phyloP scores from a whole-genome alignment of 2,113 vertebrate genomes.

The Oryzias celebensis region DNA sequence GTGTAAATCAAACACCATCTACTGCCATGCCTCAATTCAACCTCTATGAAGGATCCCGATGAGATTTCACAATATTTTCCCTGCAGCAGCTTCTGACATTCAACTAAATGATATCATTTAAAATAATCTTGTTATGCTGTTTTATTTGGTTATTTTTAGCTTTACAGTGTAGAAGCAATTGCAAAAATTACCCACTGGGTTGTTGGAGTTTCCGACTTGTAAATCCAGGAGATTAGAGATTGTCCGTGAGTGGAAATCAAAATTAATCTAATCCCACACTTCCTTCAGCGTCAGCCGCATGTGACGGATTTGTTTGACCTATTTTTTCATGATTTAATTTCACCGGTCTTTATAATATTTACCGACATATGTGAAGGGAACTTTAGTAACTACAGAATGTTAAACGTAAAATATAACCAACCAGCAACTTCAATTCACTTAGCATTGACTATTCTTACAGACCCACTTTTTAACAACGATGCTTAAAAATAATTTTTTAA shows the following conservation, averaged over 20 bases:
- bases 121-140: neutral
- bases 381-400: neutral
- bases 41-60: conserved; percentile 7
- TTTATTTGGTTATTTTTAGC: neutral
- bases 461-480: too few species aligned
- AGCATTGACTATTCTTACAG: neutral
- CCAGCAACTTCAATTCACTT: too few species aligned
- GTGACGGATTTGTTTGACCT: conserved; percentile 19
- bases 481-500: too few species aligned
- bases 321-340: conserved; percentile 10
- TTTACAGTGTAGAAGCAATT: neutral
- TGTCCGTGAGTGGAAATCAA: conserved; percentile 13
- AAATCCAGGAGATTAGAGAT: conserved; percentile 25
- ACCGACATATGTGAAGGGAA: neutral
- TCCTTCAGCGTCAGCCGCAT: neutral
- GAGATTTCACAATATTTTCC: neutral
- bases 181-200: conserved; percentile 6
- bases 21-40: conserved; percentile 13
- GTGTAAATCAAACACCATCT: conserved; percentile 41
- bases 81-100: neutral
- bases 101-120: neutral
- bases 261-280: conserved; percentile 22
- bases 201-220: conserved; percentile 6
- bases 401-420: neutral
- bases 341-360: neutral